Evolutionary conservation across 2,888 invertebrate genomes (phyloP).

Genomic region (Odontomyia ornata): DNA sequence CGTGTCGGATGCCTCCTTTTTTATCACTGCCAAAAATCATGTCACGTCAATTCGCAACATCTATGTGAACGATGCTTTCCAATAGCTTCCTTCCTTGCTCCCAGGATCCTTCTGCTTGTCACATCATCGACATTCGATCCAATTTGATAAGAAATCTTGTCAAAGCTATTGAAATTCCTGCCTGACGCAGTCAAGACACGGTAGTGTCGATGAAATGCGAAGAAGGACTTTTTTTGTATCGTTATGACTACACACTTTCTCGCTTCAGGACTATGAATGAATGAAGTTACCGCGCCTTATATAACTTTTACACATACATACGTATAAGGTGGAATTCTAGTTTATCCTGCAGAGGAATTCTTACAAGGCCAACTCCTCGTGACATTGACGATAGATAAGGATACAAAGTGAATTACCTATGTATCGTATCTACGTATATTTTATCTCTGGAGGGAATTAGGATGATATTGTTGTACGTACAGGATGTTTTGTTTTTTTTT

Average conservation of each 20-base stretch:
- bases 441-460: too few species aligned
- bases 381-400: neutral
- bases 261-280: neutral
- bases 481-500: too few species aligned
- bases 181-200: conserved; percentile 2
- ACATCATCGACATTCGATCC: conserved; percentile 19
- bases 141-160: conserved; percentile 11
- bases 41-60: conserved; percentile 28
- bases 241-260: neutral
- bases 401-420: neutral
- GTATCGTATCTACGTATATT: too few species aligned
- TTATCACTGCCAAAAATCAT: conserved; percentile 17
- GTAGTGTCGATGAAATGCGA: conserved; percentile 12
- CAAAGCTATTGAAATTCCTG: neutral
- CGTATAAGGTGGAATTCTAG: neutral
- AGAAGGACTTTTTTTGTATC: neutral
- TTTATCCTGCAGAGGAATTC: neutral
- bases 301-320: neutral
- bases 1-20: neutral
- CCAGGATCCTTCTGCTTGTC: conserved; percentile 22
- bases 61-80: neutral
- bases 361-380: neutral
- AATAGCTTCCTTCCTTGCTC: conserved; percentile 32
- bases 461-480: too few species aligned
- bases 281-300: neutral